Base-by-base conservation (phyloP, 1,140 invertebrate species). In the Copidosoma floridanum region DNA sequence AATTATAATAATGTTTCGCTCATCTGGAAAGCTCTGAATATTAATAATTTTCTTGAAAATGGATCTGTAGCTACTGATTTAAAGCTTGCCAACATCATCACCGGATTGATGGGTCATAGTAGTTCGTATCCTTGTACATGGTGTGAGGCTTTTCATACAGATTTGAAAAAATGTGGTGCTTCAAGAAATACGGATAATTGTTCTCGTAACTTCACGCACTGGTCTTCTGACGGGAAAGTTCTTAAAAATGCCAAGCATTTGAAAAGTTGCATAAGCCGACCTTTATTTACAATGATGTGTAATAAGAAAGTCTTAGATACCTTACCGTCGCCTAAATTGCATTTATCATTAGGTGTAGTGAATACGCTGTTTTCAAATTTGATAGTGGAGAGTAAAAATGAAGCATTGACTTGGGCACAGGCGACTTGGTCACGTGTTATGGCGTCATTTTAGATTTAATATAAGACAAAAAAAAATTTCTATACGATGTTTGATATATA, bases 291-390 rank as follows among this genome's bases (percentile, higher is more conserved):
- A 16, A n/a, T n/a, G n/a, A 35, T 20, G 16, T 16, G 18, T 32
- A 35, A 18, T 18, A 35, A 35, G 37, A 23, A 51, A 51, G 23
- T 37, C 12, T 16, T 51, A 20, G 27, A 51, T 35, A 35, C 37
- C n/a, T 35, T 51, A 20, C 48, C 29, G 14, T 16, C 18, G 21
- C 29, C 46, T 20, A 14, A 51, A 51, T 35, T 51, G 16, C 48
- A 51, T 20, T 51, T 51, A 51, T 35, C 37, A 35, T 35, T 51
- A 18, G 23, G 48, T 20, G 48, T 12, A 35, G 29, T 51, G 16
- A 51, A 51, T 51, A 51, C 48, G 7, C 11, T 51, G 20, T 51
- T 51, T 16, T 20, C 20, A 35, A 16, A 51, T 32, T 35, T 51
- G 16, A n/a, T 51, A 24, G 14, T n/a, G 14, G 48, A 35, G 35